Evolutionary conservation across 2,113 vertebrate species (phyloP), one percentile per base, ranked within the genome.

Genomic region (Rana temporaria): DNA sequence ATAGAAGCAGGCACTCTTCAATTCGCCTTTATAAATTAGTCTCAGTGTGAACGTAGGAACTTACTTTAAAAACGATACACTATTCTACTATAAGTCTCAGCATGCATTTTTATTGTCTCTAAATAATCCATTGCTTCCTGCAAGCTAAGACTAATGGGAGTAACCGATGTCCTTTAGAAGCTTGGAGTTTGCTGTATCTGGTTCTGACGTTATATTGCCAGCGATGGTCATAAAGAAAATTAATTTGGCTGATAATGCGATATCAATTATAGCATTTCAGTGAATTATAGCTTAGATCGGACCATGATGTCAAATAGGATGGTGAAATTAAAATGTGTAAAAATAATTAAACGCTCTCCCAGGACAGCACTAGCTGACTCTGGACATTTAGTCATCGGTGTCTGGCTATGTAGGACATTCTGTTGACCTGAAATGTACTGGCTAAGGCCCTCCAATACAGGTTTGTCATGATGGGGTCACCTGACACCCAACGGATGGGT

Each of bases 221-320:
- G 59, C 18, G 59, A 60, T n/a, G 59, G 19, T 11, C 59, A 60
- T 60, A 60, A 60, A 60, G 59, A 60, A 60, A 60, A 60, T 60
- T n/a, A 60, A 60, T 48, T 48, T 48, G 42, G 42, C 42, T 48
- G 42, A 48, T 60, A 60, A 60, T n/a, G 59, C 20, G 20, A 60
- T 60, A 60, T 60, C 59, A 60, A 60, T 60, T 20, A 60, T 11
- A 60, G 19, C 59, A 60, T 30, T 65, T 65, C 63, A 65, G 24
- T 26, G 63, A 65, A 15, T 65, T 65, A 26, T 65, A 30, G 16
- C 63, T 48, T 32, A 32, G 12, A 65, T 65, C 26, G 63, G 26
- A 32, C 63, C 63, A 65, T 65, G 63, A 65, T 65, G 63, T 32
- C 11, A 32, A 32, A 65, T 32, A 65, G 24, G 11, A 16, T 32